phyloP scores from a whole-genome alignment of 2,113 vertebrate genomes.

The Pygoscelis adeliae region DNA sequence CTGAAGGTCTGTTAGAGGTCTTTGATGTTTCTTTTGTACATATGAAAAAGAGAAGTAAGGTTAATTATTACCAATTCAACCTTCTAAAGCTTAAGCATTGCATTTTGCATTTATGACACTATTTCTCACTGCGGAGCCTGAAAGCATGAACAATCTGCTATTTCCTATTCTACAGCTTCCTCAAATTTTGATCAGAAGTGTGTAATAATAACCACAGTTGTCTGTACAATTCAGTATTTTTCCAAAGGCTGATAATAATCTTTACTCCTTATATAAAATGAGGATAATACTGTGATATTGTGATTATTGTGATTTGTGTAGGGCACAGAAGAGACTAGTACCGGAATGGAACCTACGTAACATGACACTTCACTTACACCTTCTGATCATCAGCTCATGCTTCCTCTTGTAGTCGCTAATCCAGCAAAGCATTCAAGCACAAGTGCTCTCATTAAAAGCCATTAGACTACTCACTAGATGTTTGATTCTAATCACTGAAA shows the following conservation, averaged over 20 bases:
- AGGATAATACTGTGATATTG: neutral
- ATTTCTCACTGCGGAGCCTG: neutral
- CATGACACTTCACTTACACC: neutral
- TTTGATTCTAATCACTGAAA: neutral
- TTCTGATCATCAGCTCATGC: neutral
- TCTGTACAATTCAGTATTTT: neutral
- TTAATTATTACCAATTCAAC: conserved; percentile 16
- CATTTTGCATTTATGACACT: neutral
- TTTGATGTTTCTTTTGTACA: conserved; percentile 34
- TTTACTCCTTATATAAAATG: neutral
- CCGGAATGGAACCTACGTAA: neutral
- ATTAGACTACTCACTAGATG: neutral
- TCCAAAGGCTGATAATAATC: neutral
- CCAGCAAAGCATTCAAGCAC: neutral
- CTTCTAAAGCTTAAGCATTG: neutral
- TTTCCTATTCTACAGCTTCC: neutral
- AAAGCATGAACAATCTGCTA: neutral
- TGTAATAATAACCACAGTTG: neutral
- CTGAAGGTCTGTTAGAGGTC: neutral
- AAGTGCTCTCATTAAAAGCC: neutral
- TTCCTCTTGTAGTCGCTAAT: neutral
- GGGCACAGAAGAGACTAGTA: neutral
- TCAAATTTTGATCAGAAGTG: neutral
- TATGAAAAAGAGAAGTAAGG: neutral
- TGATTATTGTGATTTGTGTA: neutral